These are phyloP conservation scores for Lathamus discolor DNA, from an alignment of 2,113 vertebrate species.

Conservation along the genomic window DNA sequence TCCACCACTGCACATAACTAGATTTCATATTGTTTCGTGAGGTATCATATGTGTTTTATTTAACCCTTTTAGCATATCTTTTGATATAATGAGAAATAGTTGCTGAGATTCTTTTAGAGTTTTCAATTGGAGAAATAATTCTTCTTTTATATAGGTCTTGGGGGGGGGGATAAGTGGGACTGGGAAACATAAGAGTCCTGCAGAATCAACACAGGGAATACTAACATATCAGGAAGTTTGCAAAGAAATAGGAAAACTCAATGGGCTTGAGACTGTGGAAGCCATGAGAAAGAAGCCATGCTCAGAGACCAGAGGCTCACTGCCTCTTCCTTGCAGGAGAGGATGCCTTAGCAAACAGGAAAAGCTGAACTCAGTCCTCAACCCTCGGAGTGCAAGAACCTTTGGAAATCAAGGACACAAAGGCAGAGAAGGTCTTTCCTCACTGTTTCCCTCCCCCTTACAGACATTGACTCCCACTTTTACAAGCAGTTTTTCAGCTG, in stretches of 20 bases:
- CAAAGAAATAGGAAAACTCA: neutral
- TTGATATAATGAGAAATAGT: neutral
- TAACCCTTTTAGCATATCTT: neutral
- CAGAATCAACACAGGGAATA: neutral
- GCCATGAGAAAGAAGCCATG: neutral
- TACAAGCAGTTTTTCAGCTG: neutral
- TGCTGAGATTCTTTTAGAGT: neutral
- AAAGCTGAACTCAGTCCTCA: slow-evolving; percentile 45
- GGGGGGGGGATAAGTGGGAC: neutral
- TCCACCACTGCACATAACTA: neutral
- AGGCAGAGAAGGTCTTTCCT: slow-evolving; percentile 30
- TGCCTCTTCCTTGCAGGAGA: slow-evolving; percentile 40
- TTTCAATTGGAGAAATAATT: neutral
- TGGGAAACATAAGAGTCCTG: neutral
- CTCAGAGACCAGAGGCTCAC: neutral
- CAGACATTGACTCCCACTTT: slow-evolving; percentile 16
- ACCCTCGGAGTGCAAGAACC: slow-evolving; percentile 30
- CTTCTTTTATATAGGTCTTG: neutral
- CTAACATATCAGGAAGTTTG: neutral
- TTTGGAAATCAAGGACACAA: slow-evolving; percentile 51
- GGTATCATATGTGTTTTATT: neutral
- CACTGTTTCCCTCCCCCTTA: neutral
- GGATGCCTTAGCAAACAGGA: slow-evolving; percentile 51
- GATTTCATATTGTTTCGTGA: neutral
- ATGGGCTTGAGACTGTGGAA: neutral